Base-by-base conservation (phyloP, 2,113 vertebrate species). In the Malurus elegans region DNA sequence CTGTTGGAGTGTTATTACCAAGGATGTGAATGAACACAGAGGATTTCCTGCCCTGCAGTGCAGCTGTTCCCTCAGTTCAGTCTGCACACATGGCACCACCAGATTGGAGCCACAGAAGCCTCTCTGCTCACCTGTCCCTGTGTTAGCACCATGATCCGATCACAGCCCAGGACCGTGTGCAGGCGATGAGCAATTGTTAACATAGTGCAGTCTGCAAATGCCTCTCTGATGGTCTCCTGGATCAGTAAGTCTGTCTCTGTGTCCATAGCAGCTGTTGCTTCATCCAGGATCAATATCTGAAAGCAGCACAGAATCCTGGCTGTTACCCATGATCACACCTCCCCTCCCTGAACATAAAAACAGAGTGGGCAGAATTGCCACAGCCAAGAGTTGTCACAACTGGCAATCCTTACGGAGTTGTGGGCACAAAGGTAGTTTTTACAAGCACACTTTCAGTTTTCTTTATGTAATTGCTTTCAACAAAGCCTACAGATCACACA, bases 241-340 rank as follows among this genome's bases (percentile, higher is more conserved):
- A 99, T 98, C 90, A 99, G 98, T 40, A 98, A 94, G 60, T 99
- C 99, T 2, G 99, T 99, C 97, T 99, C 99, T 0, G 98, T 98
- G 97, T 99, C 99, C 93, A 99, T 99, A 92, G 99, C 99, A 57
- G 99, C 99, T 10, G 99, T 99, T 14, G 99, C 99, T 96, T 99
- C 99, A 86, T 99, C 99, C 93, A 99, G 87, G 81, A 99, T 98
- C 80, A 99, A 95, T 92, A 99, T 98, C 99, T 99, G 96, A 79
- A 96, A 91, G 74, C 36, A 74, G 73, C 84, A 78, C 26, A 91
- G 21, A 93, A 80, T 64, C 23, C 64, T 73, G 65, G 21, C 38
- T 65, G 48, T 95, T 92, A 97, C 31, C 50, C 25, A 36, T 2
- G 36, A 20, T 31, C 66, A 74, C 2, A 1, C 64, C 23, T 86